A percentile compares a stretch with the other conserved stretches of the same genome.
Conservation (phyloP, 2,113 vertebrate genomes). For the Odontesthes bonariensis region DNA sequence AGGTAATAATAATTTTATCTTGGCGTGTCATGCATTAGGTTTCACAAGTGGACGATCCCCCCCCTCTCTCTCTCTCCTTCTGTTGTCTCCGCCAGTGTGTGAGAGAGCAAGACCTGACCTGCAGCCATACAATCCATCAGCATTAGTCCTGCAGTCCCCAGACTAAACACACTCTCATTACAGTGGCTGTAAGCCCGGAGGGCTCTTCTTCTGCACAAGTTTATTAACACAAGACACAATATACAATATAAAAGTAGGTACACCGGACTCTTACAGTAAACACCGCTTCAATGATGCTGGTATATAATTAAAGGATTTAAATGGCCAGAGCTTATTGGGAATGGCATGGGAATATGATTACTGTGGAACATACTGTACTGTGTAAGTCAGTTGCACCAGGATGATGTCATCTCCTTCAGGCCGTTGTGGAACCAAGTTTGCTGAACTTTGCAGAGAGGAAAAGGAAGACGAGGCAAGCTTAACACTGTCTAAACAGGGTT, state of each 20-base stretch:
- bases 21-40: conserved; percentile 8
- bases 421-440: conserved; percentile 45
- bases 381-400: conserved; percentile 51
- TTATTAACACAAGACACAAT: conserved; percentile 81
- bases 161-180: conserved; percentile 88
- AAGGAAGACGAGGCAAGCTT: conserved; percentile 49
- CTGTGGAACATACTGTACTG: conserved; percentile 56
- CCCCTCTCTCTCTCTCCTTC: conserved; percentile 36
- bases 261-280: conserved; percentile 70
- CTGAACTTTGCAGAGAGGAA: conserved; percentile 20
- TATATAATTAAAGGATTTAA: conserved; percentile 74
- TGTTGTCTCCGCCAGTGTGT: conserved; percentile 52
- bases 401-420: conserved; percentile 74
- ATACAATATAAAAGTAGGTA: conserved; percentile 65
- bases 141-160: conserved; percentile 81
- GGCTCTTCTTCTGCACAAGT: conserved; percentile 75
- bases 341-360: conserved; percentile 76
- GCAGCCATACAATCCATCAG: conserved; percentile 83
- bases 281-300: conserved; percentile 63
- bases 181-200: conserved; percentile 69
- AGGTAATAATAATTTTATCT: conserved; percentile 20
- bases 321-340: conserved; percentile 59
- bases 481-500: conserved; percentile 51
- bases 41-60: conserved; percentile 38
- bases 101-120: conserved; percentile 80